Conservation (phyloP, 2,797 vertebrate species). For the Leptatherina wallacei region DNA sequence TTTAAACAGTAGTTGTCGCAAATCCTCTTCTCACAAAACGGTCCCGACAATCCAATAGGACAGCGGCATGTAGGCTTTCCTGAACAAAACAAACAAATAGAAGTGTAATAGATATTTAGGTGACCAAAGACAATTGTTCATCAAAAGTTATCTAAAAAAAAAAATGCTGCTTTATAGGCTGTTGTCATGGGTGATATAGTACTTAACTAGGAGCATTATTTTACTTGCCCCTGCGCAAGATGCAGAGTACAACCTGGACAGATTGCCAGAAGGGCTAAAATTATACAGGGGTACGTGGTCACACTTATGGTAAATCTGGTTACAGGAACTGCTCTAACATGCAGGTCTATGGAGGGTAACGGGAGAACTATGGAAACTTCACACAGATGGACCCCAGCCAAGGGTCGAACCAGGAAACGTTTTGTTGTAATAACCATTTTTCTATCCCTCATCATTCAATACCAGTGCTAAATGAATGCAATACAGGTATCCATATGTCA, state of each 20-base stretch:
- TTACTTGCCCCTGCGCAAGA: background rate
- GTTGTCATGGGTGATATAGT: background rate
- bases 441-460: background rate
- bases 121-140: background rate
- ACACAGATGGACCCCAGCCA: background rate
- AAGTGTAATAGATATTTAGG: background rate
- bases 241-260: background rate
- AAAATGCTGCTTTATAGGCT: too few relatives aligned
- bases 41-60: conserved; percentile 90
- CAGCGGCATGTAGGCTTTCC: conserved; percentile 95
- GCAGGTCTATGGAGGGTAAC: background rate
- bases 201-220: background rate
- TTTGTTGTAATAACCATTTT: background rate
- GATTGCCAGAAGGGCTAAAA: background rate
- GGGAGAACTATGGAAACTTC: background rate
- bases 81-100: conserved; percentile 49
- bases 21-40: conserved; percentile 90
- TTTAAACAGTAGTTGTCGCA: conserved; percentile 94
- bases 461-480: background rate
- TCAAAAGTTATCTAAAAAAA: background rate
- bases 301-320: too few relatives aligned
- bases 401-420: background rate
- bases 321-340: too few relatives aligned
- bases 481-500: background rate
- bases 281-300: background rate